phyloP scores from a whole-genome alignment of 2,797 vertebrate species.

The Gobionotothen gibberifrons region DNA sequence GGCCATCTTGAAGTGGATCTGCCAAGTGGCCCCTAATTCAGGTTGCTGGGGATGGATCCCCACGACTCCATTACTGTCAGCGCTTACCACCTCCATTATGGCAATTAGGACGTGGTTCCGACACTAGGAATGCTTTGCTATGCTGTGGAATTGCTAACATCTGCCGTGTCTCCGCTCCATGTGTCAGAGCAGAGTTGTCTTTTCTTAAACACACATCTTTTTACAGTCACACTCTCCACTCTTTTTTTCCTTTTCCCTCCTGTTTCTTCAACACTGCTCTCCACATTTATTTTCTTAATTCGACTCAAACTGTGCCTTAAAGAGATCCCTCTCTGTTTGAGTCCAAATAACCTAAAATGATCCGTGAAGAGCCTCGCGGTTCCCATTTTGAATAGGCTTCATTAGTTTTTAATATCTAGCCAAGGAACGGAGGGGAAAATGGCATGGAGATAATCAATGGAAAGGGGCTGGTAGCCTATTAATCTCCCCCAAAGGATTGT shows the following conservation, averaged over 20 bases:
- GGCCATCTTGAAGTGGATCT: conserved; percentile 82
- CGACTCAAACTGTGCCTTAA: conserved; percentile 85
- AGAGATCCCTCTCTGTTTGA: conserved; percentile 86
- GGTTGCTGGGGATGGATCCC: conserved; percentile 79
- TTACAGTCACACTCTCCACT: conserved; percentile 68
- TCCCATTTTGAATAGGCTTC: conserved; percentile 84
- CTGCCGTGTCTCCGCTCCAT: conserved; percentile 77
- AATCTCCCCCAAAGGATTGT: conserved; percentile 86
- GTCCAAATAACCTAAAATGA: conserved; percentile 88
- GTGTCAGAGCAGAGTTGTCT: conserved; percentile 79
- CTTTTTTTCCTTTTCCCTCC: conserved; percentile 30
- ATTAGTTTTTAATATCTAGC: conserved; percentile 89
- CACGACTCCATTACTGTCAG: conserved; percentile 84
- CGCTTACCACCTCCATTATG: conserved; percentile 84
- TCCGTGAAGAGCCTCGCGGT: conserved; percentile 82
- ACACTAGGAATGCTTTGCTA: conserved; percentile 82
- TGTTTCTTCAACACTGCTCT: conserved; percentile 68
- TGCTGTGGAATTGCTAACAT: conserved; percentile 85
- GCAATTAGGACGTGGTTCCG: conserved; percentile 83
- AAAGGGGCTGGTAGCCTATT: conserved; percentile 84
- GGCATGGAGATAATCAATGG: conserved; percentile 87
- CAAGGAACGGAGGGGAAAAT: conserved; percentile 77
- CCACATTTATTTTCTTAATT: conserved; percentile 88
- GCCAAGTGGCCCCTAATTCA: conserved; percentile 76
- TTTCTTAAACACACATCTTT: conserved; percentile 82